Base-by-base conservation (phyloP, 2,888 invertebrate genomes). In the Furcula furcula region DNA sequence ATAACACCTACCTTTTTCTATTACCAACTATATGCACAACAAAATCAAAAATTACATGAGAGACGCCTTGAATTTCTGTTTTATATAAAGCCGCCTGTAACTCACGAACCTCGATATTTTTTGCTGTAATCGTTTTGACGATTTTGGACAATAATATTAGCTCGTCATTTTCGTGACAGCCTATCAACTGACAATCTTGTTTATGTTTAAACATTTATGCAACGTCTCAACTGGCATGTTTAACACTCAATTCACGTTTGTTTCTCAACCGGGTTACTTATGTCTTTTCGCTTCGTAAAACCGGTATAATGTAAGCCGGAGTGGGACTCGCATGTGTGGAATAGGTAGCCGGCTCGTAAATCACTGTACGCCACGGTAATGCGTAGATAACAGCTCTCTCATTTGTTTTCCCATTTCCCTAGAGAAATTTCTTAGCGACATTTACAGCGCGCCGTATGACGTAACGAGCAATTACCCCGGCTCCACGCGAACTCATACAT, bases 341-440 rank as follows among this genome's bases (percentile, higher is more conserved):
- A 67, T 60, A 56, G 70, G 80, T 76, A 79, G 81, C 71, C 68
- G 57, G 68, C 47, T 81, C 82, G 74, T 84, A 85, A 84, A 84
- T 85, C 84, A 85, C 78, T 52, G 66, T 55, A 67, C 71, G 71
- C 73, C 65, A 59, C 72, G 76, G 79, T 84, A 83, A 85, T 84
- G 84, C 79, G 82, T 81, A 83, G 86, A 85, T 84, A 85, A 84
- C 75, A 84, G 78, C 79, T 77, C 81, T 78, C 82, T 83, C 83
- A 82, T 85, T 85, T 85, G 85, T 85, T 84, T 83, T 77, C 75
- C 82, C 81, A 84, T 85, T 84, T 85, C 82, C 77, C 82, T 55
- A 57, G 80, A 81, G 81, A 81, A 81, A 84, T 82, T 79, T 83
- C 84, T 80, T 73, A 75, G 76, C 75, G 81, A 76, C 80, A 79